phyloP scores from a whole-genome alignment of 2,888 invertebrate genomes.

The Gastracanthus pulcherrimus region DNA sequence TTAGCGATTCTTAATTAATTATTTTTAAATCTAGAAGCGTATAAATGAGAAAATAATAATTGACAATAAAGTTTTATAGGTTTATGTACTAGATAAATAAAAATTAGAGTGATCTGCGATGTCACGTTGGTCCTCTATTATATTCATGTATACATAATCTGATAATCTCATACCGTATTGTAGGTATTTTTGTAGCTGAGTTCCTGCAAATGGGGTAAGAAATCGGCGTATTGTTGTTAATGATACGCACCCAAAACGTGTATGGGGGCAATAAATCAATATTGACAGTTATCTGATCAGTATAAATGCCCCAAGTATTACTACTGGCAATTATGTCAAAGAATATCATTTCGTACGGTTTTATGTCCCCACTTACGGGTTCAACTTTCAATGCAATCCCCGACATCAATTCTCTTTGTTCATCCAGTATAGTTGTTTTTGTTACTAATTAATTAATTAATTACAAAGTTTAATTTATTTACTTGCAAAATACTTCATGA shows the following conservation, averaged over 20 bases:
- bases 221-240: slow-evolving; percentile 74
- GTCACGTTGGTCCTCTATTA: neutral
- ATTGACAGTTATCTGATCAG: slow-evolving; percentile 76
- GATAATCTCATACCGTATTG: slow-evolving; percentile 28
- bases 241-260: slow-evolving; percentile 72
- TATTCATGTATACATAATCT: too few species aligned
- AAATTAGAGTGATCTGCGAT: too few species aligned
- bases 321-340: slow-evolving; percentile 76
- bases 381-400: slow-evolving; percentile 74
- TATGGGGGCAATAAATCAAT: slow-evolving; percentile 73
- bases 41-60: too few species aligned
- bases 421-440: neutral
- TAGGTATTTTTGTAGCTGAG: slow-evolving; percentile 53
- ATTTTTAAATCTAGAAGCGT: too few species aligned
- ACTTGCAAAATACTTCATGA: neutral
- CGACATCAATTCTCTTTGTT: slow-evolving; percentile 67
- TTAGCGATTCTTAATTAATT: too few species aligned
- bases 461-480: neutral
- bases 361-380: slow-evolving; percentile 64
- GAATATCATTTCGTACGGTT: slow-evolving; percentile 64
- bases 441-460: neutral
- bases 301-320: slow-evolving; percentile 78
- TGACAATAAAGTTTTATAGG: too few species aligned
- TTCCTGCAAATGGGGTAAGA: slow-evolving; percentile 73
- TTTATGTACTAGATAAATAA: too few species aligned